Conservation (phyloP, 2,888 invertebrate genomes). For the Cactoblastis cactorum region DNA sequence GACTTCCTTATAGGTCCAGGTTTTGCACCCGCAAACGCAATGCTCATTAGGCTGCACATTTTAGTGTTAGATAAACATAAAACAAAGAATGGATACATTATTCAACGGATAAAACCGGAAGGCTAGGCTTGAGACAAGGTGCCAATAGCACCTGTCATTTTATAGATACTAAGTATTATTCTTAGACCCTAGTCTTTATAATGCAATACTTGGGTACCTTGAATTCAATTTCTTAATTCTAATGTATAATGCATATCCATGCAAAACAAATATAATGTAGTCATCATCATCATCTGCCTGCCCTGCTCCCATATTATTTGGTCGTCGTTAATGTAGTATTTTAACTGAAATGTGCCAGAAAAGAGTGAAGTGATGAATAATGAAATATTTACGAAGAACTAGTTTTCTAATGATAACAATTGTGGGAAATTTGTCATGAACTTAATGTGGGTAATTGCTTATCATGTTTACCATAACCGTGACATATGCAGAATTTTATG, state of each 20-base stretch:
- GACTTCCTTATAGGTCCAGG: constrained; percentile 41
- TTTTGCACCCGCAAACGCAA: constrained; percentile 21
- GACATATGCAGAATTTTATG: too few relatives aligned
- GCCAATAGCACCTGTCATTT: constrained; percentile 57
- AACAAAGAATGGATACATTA: constrained; percentile 57
- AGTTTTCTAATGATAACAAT: too few relatives aligned
- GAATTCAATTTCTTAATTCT: constrained; percentile 16
- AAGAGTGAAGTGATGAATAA: too few relatives aligned
- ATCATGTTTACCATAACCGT: too few relatives aligned
- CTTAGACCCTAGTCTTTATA: constrained; percentile 30
- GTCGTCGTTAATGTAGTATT: too few relatives aligned
- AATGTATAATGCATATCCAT: not conserved
- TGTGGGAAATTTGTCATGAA: too few relatives aligned
- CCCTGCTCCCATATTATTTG: too few relatives aligned
- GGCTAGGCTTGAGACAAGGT: constrained; percentile 56
- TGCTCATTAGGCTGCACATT: constrained; percentile 19
- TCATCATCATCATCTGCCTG: too few relatives aligned
- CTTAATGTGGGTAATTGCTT: too few relatives aligned
- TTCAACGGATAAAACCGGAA: constrained; percentile 59
- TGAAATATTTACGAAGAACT: too few relatives aligned
- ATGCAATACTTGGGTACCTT: constrained; percentile 25
- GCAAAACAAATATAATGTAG: too few relatives aligned
- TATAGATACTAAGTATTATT: constrained; percentile 35
- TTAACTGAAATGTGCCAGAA: too few relatives aligned
- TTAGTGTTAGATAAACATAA: constrained; percentile 26